Percentiles rank a stretch among this genome's conserved stretches.
Evolutionary conservation across 1,140 invertebrate species (phyloP).

Genomic region (Zaprionus tsacasi): DNA sequence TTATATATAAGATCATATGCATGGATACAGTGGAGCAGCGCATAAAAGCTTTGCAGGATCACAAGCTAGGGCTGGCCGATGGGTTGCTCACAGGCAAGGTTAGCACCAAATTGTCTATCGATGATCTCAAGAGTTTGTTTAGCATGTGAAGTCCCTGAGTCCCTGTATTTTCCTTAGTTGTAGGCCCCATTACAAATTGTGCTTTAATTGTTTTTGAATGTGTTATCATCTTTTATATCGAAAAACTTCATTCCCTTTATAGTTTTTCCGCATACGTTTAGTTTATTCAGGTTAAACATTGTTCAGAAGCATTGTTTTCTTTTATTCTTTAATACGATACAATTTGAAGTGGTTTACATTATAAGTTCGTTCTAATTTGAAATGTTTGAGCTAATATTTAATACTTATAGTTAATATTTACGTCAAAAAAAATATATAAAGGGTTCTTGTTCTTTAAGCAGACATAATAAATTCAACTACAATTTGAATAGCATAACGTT

Average conservation of each 20-base stretch:
- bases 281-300: constrained; percentile 60
- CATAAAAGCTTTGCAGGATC: constrained; percentile 91
- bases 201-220: too few species aligned
- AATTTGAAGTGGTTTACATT: constrained; percentile 34
- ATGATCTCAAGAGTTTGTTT: constrained; percentile 92
- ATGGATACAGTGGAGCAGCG: constrained; percentile 93
- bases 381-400: constrained; percentile 51
- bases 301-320: constrained; percentile 44
- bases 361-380: constrained; percentile 38
- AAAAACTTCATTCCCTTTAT: constrained; percentile 15
- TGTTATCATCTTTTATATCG: neutral
- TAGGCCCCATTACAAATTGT: neutral
- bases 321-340: constrained; percentile 56
- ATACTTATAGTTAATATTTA: constrained; percentile 46
- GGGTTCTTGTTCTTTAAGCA: constrained; percentile 41
- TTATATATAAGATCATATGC: constrained; percentile 94
- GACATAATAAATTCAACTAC: constrained; percentile 67
- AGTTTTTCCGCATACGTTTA: constrained; percentile 50
- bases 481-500: constrained; percentile 78
- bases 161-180: neutral
- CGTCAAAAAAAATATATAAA: constrained; percentile 27
- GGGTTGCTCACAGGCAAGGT: constrained; percentile 89
- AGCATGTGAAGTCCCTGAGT: constrained; percentile 84
- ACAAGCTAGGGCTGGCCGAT: constrained; percentile 92
- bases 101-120: constrained; percentile 89